These are phyloP conservation scores for Tigriopus californicus DNA, from an alignment of 2,888 invertebrate species.

Conservation along the genomic window DNA sequence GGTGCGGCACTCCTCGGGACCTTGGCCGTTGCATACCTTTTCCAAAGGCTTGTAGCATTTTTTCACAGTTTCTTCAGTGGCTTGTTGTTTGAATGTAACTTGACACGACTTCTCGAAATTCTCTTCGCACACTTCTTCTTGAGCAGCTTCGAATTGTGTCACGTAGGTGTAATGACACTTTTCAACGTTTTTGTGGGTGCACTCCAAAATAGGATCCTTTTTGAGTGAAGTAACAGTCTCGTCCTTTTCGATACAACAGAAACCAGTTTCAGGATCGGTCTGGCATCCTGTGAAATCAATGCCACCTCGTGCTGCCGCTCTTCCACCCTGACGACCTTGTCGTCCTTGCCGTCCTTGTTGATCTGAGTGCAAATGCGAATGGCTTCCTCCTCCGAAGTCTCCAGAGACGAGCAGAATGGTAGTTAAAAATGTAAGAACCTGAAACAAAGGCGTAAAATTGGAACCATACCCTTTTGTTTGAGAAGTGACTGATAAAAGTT, in stretches of 20 bases:
- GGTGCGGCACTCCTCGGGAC: constrained; percentile 11
- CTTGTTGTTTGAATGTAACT: constrained; percentile 15
- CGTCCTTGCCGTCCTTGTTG: too few species aligned
- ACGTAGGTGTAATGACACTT: constrained; percentile 14
- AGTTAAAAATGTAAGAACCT: too few species aligned
- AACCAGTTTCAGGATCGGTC: constrained; percentile 10
- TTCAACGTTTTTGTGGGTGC: constrained; percentile 14
- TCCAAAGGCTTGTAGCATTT: constrained; percentile 14
- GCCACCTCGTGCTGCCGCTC: too few species aligned
- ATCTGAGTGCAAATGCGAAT: too few species aligned
- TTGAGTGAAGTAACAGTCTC: constrained; percentile 4
- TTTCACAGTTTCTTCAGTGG: constrained; percentile 11
- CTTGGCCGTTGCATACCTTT: constrained; percentile 15
- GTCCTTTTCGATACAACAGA: constrained; percentile 13
- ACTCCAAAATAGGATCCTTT: constrained; percentile 14
- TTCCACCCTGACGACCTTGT: too few species aligned
- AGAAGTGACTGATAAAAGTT: too few species aligned
- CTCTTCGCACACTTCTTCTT: constrained; percentile 16
- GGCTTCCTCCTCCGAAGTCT: too few species aligned
- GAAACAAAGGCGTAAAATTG: too few species aligned
- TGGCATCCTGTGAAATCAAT: constrained; percentile 9
- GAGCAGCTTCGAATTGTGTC: constrained; percentile 8
- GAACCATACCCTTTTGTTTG: too few species aligned
- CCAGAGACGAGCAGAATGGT: too few species aligned
- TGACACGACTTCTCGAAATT: constrained; percentile 15